Evolutionary conservation across 2,797 vertebrate genomes (phyloP).

Genomic region (Takifugu rubripes): DNA sequence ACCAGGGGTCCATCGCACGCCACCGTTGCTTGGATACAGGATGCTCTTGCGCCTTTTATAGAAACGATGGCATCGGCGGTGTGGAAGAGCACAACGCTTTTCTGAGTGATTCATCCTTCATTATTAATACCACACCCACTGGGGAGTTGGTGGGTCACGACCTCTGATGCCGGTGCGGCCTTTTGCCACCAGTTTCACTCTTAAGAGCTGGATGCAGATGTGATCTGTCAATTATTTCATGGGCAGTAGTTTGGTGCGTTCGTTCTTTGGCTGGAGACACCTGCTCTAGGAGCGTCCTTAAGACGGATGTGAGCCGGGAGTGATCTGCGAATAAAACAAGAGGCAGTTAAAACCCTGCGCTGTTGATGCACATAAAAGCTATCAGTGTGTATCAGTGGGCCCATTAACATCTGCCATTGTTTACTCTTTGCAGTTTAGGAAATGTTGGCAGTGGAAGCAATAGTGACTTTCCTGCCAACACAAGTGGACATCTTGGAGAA

Average conservation of each 20-base stretch:
- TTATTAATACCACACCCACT: slow-evolving; percentile 17
- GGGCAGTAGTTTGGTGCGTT: slow-evolving; percentile 9
- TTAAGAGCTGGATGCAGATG: slow-evolving; percentile 8
- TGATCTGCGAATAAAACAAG: slow-evolving; percentile 44
- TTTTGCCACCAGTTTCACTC: slow-evolving; percentile 18
- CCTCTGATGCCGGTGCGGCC: slow-evolving; percentile 1
- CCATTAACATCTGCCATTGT: too few relatives aligned
- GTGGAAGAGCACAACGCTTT: background rate
- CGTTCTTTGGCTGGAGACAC: slow-evolving; percentile 39
- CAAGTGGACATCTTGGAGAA: too few relatives aligned
- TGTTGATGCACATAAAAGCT: too few relatives aligned
- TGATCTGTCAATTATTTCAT: slow-evolving; percentile 9
- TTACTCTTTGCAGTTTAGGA: too few relatives aligned
- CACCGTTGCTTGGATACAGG: slow-evolving; percentile 9
- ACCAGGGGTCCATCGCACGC: slow-evolving; percentile 57
- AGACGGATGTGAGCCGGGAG: slow-evolving; percentile 32
- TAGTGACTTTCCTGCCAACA: too few relatives aligned
- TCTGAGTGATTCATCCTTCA: slow-evolving; percentile 1
- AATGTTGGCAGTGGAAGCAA: too few relatives aligned
- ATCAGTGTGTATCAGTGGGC: too few relatives aligned
- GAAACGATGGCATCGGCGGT: slow-evolving; percentile 22
- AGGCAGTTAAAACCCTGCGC: too few relatives aligned
- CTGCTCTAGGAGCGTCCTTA: slow-evolving; percentile 15
- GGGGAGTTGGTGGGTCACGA: background rate
- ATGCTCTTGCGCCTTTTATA: slow-evolving; percentile 3